Conservation (phyloP, 2,888 invertebrate genomes). For the Seira sanloemensis region DNA sequence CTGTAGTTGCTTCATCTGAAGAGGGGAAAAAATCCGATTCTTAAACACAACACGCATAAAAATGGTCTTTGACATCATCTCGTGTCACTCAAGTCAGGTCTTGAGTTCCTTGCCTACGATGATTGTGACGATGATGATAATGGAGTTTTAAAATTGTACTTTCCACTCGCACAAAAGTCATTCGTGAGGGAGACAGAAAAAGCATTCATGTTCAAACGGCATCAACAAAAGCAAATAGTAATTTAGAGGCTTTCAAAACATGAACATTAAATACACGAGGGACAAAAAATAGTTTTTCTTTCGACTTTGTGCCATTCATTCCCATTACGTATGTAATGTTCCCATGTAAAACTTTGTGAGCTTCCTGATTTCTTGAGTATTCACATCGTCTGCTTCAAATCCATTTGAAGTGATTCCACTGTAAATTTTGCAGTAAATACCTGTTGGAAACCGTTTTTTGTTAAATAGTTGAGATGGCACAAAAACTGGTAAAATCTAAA, state of each 20-base stretch:
- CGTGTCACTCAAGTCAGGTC: not conserved
- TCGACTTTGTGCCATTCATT: conserved; percentile 7
- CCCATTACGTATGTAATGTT: too few relatives aligned
- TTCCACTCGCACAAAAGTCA: not conserved
- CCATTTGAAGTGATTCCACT: too few relatives aligned
- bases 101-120: not conserved
- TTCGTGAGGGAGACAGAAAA: not conserved
- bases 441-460: too few relatives aligned
- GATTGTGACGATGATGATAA: conserved; percentile 9
- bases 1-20: too few relatives aligned
- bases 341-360: too few relatives aligned
- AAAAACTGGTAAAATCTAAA: too few relatives aligned
- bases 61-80: not conserved
- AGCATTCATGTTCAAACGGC: conserved; percentile 17
- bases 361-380: too few relatives aligned
- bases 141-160: not conserved
- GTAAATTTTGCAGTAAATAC: too few relatives aligned
- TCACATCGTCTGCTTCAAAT: too few relatives aligned
- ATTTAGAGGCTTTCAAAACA: conserved; percentile 60
- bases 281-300: conserved; percentile 8
- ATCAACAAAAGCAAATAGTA: conserved; percentile 43
- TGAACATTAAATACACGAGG: conserved; percentile 13
- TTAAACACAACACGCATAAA: too few relatives aligned
- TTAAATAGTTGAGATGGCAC: too few relatives aligned
- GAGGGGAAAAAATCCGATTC: too few relatives aligned